Evolutionary conservation across 2,797 vertebrate genomes (phyloP), one percentile per base, ranked within the genome.

Genomic region (Vireo griseus): DNA sequence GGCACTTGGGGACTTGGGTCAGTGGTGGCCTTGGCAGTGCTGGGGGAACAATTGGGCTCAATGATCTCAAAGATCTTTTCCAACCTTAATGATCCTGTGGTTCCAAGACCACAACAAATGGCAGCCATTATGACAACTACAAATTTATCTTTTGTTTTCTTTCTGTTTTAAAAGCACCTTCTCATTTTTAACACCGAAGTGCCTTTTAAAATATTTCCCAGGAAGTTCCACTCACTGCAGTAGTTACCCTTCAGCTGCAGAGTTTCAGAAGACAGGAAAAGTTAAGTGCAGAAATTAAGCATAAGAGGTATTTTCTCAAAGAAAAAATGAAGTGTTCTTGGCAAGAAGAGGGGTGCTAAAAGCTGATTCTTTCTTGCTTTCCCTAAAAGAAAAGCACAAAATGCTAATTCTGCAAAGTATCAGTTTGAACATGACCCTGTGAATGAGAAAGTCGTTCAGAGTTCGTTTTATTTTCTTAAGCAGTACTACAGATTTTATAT

Each of bases 391-490:
- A 51, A 35, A 90, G 75, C 48, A 94, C 59, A 80, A 92, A 92
- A 87, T 7, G 9, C 73, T 40, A 90, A 92, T 79, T 69, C 13
- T 47, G 39, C 20, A 76, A 59, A 82, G 8, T 11, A 10, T 18
- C 55, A 51, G 71, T 92, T 84, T 92, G 72, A 97, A 96, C 89
- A 71, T 61, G 88, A 93, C 68, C 86, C 50, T 4, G 1, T 13
- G 48, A 71, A 16, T 45, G 35, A 71, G 45, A 87, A 85, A 87
- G 35, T n/a, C 10, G 0, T 84, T 73, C 67, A 51, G 21, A 55
- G 37, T 62, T 72, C 7, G 10, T 2, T 10, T 65, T 75, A n/a
- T 40, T 35, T 25, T 29, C 51, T 81, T 18, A 72, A 92, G 65
- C 5, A 65, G 29, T 0, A 0, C 35, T 78, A 40, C 10, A 79